Evolutionary conservation across 2,113 vertebrate species (phyloP).

Genomic region (Petrocephalus zakoni): DNA sequence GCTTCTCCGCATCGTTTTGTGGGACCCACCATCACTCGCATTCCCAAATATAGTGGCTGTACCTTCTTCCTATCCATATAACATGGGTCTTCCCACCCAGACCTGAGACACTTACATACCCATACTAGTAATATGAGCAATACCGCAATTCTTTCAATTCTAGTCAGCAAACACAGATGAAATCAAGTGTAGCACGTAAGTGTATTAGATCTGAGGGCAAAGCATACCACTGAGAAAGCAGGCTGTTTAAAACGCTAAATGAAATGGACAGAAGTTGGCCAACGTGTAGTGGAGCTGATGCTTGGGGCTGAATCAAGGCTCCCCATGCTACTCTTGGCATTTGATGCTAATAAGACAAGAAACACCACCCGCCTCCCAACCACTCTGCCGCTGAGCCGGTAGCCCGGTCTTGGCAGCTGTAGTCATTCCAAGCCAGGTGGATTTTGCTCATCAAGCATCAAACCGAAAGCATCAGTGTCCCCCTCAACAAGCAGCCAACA

Average conservation of each 20-base stretch:
- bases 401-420: constrained; percentile 47
- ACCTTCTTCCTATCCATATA: no score
- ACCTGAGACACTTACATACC: not conserved
- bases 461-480: constrained; percentile 44
- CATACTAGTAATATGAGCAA: not conserved
- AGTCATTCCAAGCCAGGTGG: constrained; percentile 50
- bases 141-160: not conserved
- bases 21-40: not conserved
- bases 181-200: not conserved
- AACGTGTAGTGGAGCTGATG: not conserved
- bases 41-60: no score
- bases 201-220: not conserved
- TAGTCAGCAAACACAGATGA: not conserved
- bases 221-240: not conserved
- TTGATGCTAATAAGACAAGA: not conserved
- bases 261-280: not conserved
- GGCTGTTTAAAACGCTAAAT: not conserved
- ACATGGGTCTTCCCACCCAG: no score
- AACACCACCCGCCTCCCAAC: not conserved
- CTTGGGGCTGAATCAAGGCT: not conserved
- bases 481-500: constrained; percentile 13
- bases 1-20: no score
- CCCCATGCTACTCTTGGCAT: not conserved
- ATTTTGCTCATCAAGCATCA: constrained; percentile 42
- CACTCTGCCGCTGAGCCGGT: not conserved